A percentile compares a stretch with the other conserved stretches of the same genome.
These are phyloP conservation scores for Ceramica pisi DNA, from an alignment of 2,888 invertebrate genomes.

Conservation along the genomic window DNA sequence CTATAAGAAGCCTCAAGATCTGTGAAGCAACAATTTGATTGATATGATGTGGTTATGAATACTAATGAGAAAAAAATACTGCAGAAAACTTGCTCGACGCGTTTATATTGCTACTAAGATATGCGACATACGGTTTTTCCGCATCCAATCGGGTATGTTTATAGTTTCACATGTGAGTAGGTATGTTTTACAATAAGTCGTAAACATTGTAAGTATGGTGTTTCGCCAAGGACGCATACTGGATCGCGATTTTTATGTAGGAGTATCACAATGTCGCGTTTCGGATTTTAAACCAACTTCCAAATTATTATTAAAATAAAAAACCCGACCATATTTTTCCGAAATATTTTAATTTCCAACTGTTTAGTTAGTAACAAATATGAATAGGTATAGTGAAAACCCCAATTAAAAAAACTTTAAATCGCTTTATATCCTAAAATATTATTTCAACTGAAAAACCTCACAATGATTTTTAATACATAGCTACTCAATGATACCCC, in stretches of 20 bases:
- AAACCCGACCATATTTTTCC: no score
- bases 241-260: conserved; percentile 15
- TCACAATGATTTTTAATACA: no score
- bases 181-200: conserved; percentile 48
- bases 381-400: no score
- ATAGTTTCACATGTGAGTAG: conserved; percentile 9
- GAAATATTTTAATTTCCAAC: no score
- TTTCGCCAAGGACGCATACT: conserved; percentile 32
- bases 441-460: no score
- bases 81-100: conserved; percentile 6
- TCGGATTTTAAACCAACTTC: no score
- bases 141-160: conserved; percentile 11
- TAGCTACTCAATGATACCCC: no score
- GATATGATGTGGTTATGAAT: conserved; percentile 23
- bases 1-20: background rate
- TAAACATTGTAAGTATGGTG: conserved; percentile 34
- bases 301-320: no score
- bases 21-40: conserved; percentile 2
- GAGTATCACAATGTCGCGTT: conserved; percentile 1
- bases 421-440: no score
- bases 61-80: conserved; percentile 27
- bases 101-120: conserved; percentile 13
- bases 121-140: conserved; percentile 36
- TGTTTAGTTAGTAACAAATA: no score
- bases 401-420: no score